Evolutionary conservation across 2,113 vertebrate genomes (phyloP).

Genomic region (Prionailurus bengalensis): DNA sequence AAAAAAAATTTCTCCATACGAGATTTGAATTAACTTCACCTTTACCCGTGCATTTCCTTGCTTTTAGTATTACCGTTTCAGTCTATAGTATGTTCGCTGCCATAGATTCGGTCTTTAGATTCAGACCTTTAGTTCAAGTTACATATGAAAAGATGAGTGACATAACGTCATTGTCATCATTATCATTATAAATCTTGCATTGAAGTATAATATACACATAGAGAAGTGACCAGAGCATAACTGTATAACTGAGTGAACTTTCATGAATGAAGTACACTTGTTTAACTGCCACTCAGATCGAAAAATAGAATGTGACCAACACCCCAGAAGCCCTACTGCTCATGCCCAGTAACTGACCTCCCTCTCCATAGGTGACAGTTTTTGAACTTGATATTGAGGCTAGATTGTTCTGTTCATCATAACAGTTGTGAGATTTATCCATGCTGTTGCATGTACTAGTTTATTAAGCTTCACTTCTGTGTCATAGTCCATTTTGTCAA

Average conservation of each 20-base stretch:
- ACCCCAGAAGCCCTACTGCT: constrained; percentile 33
- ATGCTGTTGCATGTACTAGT: constrained; percentile 34
- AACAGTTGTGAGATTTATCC: constrained; percentile 36
- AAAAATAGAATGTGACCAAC: constrained; percentile 59
- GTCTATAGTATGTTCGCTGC: constrained; percentile 8
- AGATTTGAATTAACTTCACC: constrained; percentile 26
- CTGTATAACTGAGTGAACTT: constrained; percentile 53
- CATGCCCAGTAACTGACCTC: constrained; percentile 34
- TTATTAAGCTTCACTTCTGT: constrained; percentile 53
- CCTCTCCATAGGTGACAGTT: constrained; percentile 47
- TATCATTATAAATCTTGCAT: constrained; percentile 50
- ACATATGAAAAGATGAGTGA: constrained; percentile 30
- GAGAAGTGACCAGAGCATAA: constrained; percentile 41
- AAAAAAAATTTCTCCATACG: constrained; percentile 18
- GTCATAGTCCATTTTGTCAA: constrained; percentile 34
- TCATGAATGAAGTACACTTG: constrained; percentile 26
- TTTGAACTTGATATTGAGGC: constrained; percentile 63
- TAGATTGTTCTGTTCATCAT: constrained; percentile 43
- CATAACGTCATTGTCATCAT: constrained; percentile 22
- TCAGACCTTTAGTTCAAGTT: constrained; percentile 46
- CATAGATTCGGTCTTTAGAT: background rate
- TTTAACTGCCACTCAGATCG: constrained; percentile 60
- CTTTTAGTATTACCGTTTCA: constrained; percentile 38
- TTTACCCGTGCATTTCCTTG: constrained; percentile 24
- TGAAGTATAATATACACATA: constrained; percentile 38